Percentiles rank a stretch among this genome's conserved stretches.
phyloP scores from a whole-genome alignment of 2,797 vertebrate species.

The Melanotaenia nigrans region DNA sequence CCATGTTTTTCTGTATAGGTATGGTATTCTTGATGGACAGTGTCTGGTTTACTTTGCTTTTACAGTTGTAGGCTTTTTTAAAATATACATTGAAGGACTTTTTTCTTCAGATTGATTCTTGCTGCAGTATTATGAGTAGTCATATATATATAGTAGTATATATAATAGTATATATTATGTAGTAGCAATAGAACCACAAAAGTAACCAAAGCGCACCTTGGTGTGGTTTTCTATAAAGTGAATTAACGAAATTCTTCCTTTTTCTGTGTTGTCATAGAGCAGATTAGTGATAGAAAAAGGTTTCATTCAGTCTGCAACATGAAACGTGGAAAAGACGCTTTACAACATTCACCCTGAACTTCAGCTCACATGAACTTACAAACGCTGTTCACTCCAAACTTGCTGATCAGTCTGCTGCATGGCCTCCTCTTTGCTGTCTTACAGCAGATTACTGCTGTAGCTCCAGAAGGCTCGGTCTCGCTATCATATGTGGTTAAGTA shows the following conservation, averaged over 20 bases:
- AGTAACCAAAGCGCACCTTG: too few relatives aligned
- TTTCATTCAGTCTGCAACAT: neutral
- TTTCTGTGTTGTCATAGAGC: too few relatives aligned
- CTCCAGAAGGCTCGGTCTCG: slow-evolving; percentile 49
- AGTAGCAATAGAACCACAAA: too few relatives aligned
- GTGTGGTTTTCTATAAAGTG: too few relatives aligned
- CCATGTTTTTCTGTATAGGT: neutral
- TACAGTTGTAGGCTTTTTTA: neutral
- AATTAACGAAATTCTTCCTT: too few relatives aligned
- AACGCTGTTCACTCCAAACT: neutral
- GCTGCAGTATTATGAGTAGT: neutral
- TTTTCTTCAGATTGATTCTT: neutral
- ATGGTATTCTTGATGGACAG: neutral
- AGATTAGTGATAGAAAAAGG: too few relatives aligned
- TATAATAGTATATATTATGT: too few relatives aligned
- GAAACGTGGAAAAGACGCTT: neutral
- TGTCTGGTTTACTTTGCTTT: neutral
- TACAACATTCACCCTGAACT: neutral
- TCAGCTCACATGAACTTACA: neutral
- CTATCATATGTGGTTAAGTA: slow-evolving; percentile 40
- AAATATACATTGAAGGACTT: neutral
- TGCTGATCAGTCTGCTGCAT: slow-evolving; percentile 6
- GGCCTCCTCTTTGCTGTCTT: slow-evolving; percentile 9
- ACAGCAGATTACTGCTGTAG: slow-evolving; percentile 41
- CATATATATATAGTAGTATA: neutral